Conservation (phyloP, 2,113 vertebrate genomes). For the Bolborhynchus lineola region DNA sequence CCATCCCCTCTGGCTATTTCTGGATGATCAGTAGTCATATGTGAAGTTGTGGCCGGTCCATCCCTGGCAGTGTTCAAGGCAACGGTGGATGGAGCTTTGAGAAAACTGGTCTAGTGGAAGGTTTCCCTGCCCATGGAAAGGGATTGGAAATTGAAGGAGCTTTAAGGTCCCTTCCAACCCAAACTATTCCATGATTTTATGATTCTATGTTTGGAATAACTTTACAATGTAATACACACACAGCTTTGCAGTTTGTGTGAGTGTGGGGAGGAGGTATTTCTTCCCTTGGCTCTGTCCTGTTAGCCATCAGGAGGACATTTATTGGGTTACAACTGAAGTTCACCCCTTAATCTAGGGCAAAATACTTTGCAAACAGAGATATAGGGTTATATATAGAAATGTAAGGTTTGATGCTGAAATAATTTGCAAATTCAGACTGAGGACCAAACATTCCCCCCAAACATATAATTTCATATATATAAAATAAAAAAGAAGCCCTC, state of each 20-base stretch:
- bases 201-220: neutral
- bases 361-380: neutral
- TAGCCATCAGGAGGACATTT: neutral
- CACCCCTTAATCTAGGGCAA: neutral
- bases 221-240: neutral
- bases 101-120: neutral
- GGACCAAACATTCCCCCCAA: accelerated
- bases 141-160: neutral
- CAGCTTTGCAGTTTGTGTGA: neutral
- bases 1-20: neutral
- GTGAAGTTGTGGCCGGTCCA: neutral
- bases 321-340: neutral
- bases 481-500: neutral
- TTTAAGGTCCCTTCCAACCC: neutral
- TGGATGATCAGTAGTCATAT: neutral
- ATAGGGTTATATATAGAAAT: neutral
- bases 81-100: neutral
- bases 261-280: neutral
- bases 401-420: accelerated
- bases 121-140: neutral
- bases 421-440: neutral
- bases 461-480: neutral
- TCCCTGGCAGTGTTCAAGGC: neutral
- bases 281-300: neutral
- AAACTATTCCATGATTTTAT: neutral